A percentile compares a stretch with the other conserved stretches of the same genome.
Evolutionary conservation across 2,888 invertebrate species (phyloP).

Genomic region (Oligia fasciuncula): DNA sequence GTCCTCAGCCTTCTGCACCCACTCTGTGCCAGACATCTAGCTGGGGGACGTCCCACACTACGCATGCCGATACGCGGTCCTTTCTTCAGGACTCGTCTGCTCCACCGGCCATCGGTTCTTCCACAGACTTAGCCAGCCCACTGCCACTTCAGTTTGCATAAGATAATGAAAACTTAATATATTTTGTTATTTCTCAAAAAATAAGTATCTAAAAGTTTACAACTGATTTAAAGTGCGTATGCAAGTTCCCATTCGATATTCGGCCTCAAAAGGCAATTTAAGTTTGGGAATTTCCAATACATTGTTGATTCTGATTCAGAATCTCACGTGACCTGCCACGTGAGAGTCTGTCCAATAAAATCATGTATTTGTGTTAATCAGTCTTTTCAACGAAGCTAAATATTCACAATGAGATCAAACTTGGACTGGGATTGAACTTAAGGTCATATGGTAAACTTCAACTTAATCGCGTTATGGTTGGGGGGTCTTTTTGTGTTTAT

Average conservation of each 20-base stretch:
- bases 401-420: neutral
- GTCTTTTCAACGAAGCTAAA: neutral
- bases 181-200: neutral
- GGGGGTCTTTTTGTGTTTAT: neutral
- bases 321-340: neutral
- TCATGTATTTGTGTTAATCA: neutral
- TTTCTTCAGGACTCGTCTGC: neutral
- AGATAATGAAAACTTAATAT: neutral
- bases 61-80: neutral
- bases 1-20: neutral
- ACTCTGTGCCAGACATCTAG: neutral
- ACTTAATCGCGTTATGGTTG: neutral
- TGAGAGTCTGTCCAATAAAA: neutral
- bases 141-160: neutral
- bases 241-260: neutral
- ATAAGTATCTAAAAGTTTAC: neutral
- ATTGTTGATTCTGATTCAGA: neutral
- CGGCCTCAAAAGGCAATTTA: neutral
- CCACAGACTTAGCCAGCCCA: neutral
- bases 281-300: slow-evolving; percentile 3
- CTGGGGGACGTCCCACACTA: neutral
- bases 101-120: neutral
- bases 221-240: neutral
- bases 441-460: neutral
- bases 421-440: neutral